Base-by-base conservation (phyloP, 2,797 vertebrate species). In the Staurois parvus region DNA sequence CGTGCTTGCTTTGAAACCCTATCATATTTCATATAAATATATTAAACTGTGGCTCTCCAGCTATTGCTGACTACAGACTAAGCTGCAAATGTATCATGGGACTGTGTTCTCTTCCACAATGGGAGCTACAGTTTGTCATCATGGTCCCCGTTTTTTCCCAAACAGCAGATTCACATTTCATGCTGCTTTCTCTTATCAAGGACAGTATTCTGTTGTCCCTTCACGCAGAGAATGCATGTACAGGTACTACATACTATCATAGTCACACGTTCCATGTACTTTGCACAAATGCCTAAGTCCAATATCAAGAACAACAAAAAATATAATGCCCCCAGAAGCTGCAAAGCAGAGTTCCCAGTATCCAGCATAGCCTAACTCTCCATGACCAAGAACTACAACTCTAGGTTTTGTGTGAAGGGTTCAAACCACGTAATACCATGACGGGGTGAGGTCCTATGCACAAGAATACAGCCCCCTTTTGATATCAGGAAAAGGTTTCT, bases 171-270 rank as follows among this genome's bases (percentile, higher is more conserved):
- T 66, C 26, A 64, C 34, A 76, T 45, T 45, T 5, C 0, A 40
- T 66, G n/a, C 24, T 79, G 10, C 62, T 40, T 48, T 79, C 85
- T 87, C 85, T 79, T 79, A 79, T 87, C 81, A 87, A 64, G 81
- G 81, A 79, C 70, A 24, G 11, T 24, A 29, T 24, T 68, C 68
- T 6, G 8, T 3, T n/a, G 76, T 64, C 85, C 85, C 62, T 59
- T 87, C 85, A 87, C 77, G 84, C 77, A 79, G 85, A 87, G 81
- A 79, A 75, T 30, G 75, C 42, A 34, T 67, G 19, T 56, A 79
- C 48, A 77, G 59, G n/a, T 70, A 70, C n/a, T 40, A 13, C 69
- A 72, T 62, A 70, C 67, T 67, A 70, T 72, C 75, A 29, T 70
- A 21, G 13, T 8, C 62, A 67, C 32, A 62, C 79, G 29, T 81